phyloP scores from a whole-genome alignment of 1,140 invertebrate species.

The Melipona quadrifasciata region DNA sequence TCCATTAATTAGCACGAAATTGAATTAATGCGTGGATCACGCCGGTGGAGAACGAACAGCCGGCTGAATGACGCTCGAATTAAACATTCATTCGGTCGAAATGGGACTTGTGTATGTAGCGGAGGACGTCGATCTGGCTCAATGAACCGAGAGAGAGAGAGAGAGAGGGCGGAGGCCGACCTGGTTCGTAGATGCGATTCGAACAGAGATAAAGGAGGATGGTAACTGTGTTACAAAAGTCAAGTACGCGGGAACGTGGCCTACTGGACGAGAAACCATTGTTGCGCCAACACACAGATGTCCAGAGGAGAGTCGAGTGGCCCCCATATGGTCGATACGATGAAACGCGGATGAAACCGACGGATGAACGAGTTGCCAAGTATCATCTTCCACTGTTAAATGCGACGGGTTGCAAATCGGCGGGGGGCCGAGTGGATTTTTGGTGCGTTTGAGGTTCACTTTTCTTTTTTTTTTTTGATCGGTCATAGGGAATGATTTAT shows the following conservation, averaged over 20 bases:
- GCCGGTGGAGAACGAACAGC: constrained; percentile 3
- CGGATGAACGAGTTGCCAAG: constrained; percentile 23
- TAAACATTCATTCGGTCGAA: constrained; percentile 63
- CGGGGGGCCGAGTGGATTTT: too few species aligned
- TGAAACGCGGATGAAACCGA: too few species aligned
- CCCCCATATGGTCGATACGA: constrained; percentile 58
- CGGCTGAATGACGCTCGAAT: constrained; percentile 56
- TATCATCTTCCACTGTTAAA: constrained; percentile 40
- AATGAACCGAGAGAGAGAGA: constrained; percentile 30
- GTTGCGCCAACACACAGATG: constrained; percentile 77
- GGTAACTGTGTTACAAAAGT: constrained; percentile 63
- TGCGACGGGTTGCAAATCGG: background rate
- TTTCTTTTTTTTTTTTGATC: background rate
- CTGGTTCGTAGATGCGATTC: background rate
- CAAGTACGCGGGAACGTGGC: constrained; percentile 60
- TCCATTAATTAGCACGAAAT: constrained; percentile 62
- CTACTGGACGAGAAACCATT: constrained; percentile 69
- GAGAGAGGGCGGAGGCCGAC: background rate
- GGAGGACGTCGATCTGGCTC: constrained; percentile 30
- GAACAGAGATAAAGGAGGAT: constrained; percentile 20
- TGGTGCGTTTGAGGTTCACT: background rate
- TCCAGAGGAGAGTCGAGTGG: constrained; percentile 57
- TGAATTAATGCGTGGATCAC: constrained; percentile 58
- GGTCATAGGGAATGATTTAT: background rate
- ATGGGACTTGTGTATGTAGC: constrained; percentile 46